Percentiles rank a stretch among this genome's conserved stretches.
Evolutionary conservation across 1,140 invertebrate genomes (phyloP).

Genomic region (Cydia fagiglandana): DNA sequence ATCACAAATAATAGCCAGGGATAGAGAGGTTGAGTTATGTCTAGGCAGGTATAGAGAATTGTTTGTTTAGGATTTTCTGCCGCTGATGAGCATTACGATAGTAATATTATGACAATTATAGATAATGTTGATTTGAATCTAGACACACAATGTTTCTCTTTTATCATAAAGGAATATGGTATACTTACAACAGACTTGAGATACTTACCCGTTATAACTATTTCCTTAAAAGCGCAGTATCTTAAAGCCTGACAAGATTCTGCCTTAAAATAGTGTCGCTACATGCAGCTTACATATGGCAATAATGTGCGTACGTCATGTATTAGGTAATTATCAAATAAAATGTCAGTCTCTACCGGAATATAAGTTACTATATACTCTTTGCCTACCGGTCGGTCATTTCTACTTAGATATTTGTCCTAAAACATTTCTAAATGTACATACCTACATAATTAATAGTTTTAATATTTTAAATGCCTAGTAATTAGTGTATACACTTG

Average conservation of each 20-base stretch:
- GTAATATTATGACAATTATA: conserved; percentile 8
- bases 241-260: too few species aligned
- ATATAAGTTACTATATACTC: too few species aligned
- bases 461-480: not conserved
- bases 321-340: too few species aligned
- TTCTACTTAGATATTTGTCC: too few species aligned
- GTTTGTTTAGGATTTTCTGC: not conserved
- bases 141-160: not conserved
- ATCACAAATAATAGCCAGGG: not conserved
- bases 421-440: too few species aligned
- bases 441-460: not conserved
- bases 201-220: too few species aligned
- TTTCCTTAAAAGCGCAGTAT: too few species aligned
- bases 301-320: too few species aligned
- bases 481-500: not conserved
- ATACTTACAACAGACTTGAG: not conserved
- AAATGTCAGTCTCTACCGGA: too few species aligned
- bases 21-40: not conserved
- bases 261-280: too few species aligned
- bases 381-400: too few species aligned
- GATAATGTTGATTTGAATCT: conserved; percentile 2
- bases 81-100: conserved; percentile 13
- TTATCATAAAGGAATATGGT: not conserved
- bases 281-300: too few species aligned
- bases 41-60: not conserved